phyloP scores from a whole-genome alignment of 1,140 invertebrate species.

The Myzus persicae region DNA sequence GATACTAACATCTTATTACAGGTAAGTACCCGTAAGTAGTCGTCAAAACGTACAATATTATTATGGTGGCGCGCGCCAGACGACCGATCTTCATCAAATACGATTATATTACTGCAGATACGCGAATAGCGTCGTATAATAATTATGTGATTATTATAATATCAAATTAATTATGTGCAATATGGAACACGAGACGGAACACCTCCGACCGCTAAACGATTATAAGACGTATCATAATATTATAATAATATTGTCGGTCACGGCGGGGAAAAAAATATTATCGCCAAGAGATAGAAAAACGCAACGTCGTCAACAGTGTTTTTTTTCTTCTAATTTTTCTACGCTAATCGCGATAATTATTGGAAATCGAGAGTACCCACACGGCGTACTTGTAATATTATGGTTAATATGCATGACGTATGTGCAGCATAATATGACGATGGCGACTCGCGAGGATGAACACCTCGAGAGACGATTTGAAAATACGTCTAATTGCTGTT shows the following conservation, averaged over 20 bases:
- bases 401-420: neutral
- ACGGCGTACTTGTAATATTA: neutral
- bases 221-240: neutral
- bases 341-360: neutral
- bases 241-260: neutral
- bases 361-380: neutral
- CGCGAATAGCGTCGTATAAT: neutral
- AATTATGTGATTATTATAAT: neutral
- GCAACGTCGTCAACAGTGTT: neutral
- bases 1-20: neutral
- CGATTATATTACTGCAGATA: conserved; percentile 7
- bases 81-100: neutral
- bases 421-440: neutral
- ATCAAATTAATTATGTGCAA: conserved; percentile 13
- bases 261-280: neutral
- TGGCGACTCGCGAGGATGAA: neutral
- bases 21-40: neutral
- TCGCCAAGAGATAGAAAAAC: neutral
- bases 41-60: neutral
- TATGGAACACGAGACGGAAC: neutral
- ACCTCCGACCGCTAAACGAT: neutral
- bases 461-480: neutral
- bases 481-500: conserved; percentile 13
- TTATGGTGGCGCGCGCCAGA: conserved; percentile 2
- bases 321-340: neutral